Percentiles rank a stretch among this genome's conserved stretches.
These are phyloP conservation scores for Plebejus argus DNA, from an alignment of 2,888 invertebrate species.

Conservation along the genomic window DNA sequence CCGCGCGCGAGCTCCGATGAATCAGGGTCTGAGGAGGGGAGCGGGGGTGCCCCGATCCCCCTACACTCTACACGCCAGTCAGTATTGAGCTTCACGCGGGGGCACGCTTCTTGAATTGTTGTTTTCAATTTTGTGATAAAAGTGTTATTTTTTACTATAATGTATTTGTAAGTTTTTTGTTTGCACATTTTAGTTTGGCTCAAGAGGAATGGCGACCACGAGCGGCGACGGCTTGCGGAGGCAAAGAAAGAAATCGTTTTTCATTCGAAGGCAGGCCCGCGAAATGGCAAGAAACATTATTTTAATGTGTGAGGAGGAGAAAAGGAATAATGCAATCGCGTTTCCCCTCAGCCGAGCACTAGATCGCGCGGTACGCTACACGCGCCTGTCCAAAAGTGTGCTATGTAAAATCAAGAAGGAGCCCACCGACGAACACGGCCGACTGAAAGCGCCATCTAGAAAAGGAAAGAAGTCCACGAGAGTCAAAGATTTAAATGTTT, in stretches of 20 bases:
- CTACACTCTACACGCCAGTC: neutral
- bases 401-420: neutral
- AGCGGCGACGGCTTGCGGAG: neutral
- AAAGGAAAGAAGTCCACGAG: neutral
- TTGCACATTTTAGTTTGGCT: neutral
- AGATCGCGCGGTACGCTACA: neutral
- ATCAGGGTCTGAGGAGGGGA: neutral
- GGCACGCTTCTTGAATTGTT: neutral
- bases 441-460: neutral
- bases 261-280: neutral
- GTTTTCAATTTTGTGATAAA: neutral
- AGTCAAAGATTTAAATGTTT: conserved; percentile 1
- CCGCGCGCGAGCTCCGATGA: neutral
- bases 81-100: neutral
- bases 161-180: neutral
- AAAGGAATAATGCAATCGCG: neutral
- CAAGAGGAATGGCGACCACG: neutral
- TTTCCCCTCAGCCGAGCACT: neutral
- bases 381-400: neutral
- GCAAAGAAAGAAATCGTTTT: neutral
- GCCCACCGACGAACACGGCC: neutral
- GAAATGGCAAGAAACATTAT: neutral
- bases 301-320: neutral
- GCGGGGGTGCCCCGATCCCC: neutral
- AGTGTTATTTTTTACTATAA: neutral